Conservation (phyloP, 1,140 invertebrate genomes). For the Leptinotarsa defecta region DNA sequence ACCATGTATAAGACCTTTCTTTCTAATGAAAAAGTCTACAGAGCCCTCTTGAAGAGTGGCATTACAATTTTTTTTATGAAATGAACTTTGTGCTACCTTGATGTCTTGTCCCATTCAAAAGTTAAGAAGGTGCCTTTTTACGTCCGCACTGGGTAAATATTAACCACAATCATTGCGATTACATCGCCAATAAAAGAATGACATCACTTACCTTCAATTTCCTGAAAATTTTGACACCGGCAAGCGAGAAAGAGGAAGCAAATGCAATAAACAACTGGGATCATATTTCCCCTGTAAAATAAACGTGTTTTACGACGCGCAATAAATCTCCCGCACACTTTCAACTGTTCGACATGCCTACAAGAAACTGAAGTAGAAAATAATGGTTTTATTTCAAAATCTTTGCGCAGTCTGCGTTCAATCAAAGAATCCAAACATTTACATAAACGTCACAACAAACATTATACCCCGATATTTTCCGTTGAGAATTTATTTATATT, state of each 20-base stretch:
- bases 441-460: constrained; percentile 45
- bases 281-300: constrained; percentile 35
- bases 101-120: no score
- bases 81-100: no score
- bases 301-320: constrained; percentile 25
- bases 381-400: constrained; percentile 46
- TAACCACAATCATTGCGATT: no score
- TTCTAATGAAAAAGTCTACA: no score
- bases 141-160: no score
- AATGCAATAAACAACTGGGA: constrained; percentile 33
- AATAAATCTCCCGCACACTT: constrained; percentile 33
- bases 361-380: constrained; percentile 36
- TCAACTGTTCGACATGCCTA: constrained; percentile 34
- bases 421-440: constrained; percentile 50
- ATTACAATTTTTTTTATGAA: no score
- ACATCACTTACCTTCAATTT: constrained; percentile 37
- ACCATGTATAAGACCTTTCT: no score
- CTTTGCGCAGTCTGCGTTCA: constrained; percentile 40
- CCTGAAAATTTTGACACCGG: constrained; percentile 16
- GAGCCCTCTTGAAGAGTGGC: no score
- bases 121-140: no score
- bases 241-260: constrained; percentile 28
- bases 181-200: not conserved
- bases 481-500: constrained; percentile 16
- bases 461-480: constrained; percentile 24